Evolutionary conservation across 2,888 invertebrate genomes (phyloP), one percentile per base, ranked within the genome.

Genomic region (Acrobasis consociella): DNA sequence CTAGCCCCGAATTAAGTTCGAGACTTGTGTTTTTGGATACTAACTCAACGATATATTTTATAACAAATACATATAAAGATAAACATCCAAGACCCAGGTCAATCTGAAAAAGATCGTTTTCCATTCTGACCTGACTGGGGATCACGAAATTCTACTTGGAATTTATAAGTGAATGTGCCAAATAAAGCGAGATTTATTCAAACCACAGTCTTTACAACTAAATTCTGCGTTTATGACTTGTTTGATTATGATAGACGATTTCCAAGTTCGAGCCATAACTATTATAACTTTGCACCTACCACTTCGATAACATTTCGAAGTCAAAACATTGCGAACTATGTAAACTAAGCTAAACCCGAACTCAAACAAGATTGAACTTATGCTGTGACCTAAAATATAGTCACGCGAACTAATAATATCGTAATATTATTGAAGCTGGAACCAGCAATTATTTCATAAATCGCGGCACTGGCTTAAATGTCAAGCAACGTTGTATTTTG

Each of bases 381-480:
- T 11, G 15, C 49, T 62, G 37, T 53, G 55, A 62, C 62, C 62
- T 61, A 53, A 53, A 53, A 53, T 62, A 37, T 37, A 55, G 49
- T 38, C 61, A 62, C 53, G 62, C 62, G 13, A 55, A 61, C 53
- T 61, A 53, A 46, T 62, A 53, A 61, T 61, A 49, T 13, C 38
- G 50, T 60, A 60, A 17, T 60, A 60, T 37, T 60, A 38, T 50
- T 49, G 49, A 31, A 49, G 55, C 31, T 17, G 37, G 49, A 62
- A 62, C 62, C 17, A 31, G 49, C 49, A 62, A 62, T 62, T 62
- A 62, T 62, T 62, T 55, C 49, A 55, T 62, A 62, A 62, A 46
- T 52, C 11, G 52, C 49, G 9, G 37, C n/a, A 52, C 31, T 49
- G n/a, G 38, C 46, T 59, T 37, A 49, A 59, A 59, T 59, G 49